These are phyloP conservation scores for Thalassarche chlororhynchos DNA, from an alignment of 2,113 vertebrate genomes.

Conservation along the genomic window DNA sequence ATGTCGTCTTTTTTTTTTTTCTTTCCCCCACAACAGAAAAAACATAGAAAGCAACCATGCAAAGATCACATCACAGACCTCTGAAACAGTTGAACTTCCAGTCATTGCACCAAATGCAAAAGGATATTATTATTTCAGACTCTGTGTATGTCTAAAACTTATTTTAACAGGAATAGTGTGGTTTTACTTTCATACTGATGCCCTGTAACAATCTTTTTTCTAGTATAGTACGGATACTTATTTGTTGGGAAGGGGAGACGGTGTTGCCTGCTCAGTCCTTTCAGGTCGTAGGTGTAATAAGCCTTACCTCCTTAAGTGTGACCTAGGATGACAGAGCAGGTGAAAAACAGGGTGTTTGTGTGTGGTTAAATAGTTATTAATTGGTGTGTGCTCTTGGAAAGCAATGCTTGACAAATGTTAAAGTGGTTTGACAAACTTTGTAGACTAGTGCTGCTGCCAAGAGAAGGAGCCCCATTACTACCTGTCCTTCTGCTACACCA, in stretches of 20 bases:
- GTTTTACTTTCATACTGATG: background rate
- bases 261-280: background rate
- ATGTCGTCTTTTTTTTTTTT: background rate
- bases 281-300: background rate
- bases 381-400: background rate
- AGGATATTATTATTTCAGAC: background rate
- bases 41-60: background rate
- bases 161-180: background rate
- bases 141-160: background rate
- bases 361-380: background rate
- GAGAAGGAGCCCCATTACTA: background rate
- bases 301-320: background rate
- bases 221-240: background rate
- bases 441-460: background rate
- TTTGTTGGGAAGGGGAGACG: rapidly evolving
- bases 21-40: background rate
- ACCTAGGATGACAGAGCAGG: background rate
- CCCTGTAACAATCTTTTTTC: background rate
- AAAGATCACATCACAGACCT: background rate
- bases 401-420: background rate
- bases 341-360: background rate
- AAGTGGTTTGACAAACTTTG: background rate
- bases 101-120: background rate
- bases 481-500: background rate
- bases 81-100: background rate